Base-by-base conservation (phyloP, 2,797 vertebrate genomes). In the Poecilia velifera region DNA sequence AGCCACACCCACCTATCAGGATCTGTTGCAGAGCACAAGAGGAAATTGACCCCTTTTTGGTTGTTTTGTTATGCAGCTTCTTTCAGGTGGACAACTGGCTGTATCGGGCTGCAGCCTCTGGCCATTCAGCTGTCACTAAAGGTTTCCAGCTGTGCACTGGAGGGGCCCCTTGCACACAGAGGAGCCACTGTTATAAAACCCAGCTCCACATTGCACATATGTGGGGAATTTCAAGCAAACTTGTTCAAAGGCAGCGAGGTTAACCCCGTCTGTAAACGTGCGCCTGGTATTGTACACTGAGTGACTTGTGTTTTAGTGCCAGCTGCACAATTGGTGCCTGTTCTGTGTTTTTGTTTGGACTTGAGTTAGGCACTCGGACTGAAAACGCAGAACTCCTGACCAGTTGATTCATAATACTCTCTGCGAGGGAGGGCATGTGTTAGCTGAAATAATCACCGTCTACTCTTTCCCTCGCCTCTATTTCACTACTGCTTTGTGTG, bases 161-260 rank as follows among this genome's bases (percentile, higher is more conserved):
- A 68, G 85, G 84, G 84, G 82, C 82, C 79, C 81, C 83, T 70
- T 47, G 80, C 78, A 79, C 85, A 96, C 95, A 95, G 92, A 92
- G 88, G 87, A 90, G 77, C 89, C 91, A 90, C 91, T 95, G 94
- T 96, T 94, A 68, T 20, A 82, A 45, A 82, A 41, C 72, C 76
- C 81, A 51, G 84, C 84, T 83, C 89, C 76, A 57, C 76, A 78
- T 92, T 88, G 73, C 93, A 92, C 90, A 85, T 79, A 88, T 83
- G 92, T 94, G 94, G 91, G 93, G 94, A 95, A 95, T 95, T 95
- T 93, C 90, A 70, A 90, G 92, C 92, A 91, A 94, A 94, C 91
- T 90, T 86, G 93, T 95, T 96, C 89, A 94, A 95, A 95, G 87
- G 79, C 84, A 79, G 81, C 66, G 73, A 77, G 18, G 73, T 74